Base-by-base conservation (phyloP, 2,888 invertebrate species). In the Lasioglossum vierecki region DNA sequence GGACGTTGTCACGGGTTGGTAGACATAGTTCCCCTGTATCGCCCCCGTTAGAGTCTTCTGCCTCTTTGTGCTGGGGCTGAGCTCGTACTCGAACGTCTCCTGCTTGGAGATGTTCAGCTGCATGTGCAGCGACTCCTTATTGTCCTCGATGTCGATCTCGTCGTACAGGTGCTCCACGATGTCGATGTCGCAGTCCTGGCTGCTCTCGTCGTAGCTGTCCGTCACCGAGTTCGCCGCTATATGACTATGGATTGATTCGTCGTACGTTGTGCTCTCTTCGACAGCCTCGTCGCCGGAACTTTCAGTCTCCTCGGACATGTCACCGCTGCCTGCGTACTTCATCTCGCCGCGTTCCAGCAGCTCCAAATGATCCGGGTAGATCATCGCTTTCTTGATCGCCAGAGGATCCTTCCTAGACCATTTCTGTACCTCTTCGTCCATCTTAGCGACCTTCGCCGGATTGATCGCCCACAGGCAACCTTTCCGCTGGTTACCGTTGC, bases 351-450 rank as follows among this genome's bases (percentile, higher is more conserved):
- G 96, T 94, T 98, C 98, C 66, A 98, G 94, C 0, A 97, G 96
- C 93, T 98, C 98, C 91, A 98, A 95, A 93, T 97, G 97, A 90
- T 98, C 98, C 95, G 99, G 99, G 96, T 97, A 98, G 63, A 98
- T 97, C 99, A 99, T 99, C 4, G 99, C 98, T 92, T 98, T 98
- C 91, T 98, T 97, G 82, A 99, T 99, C 13, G 98, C 98, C 88
- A 97, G 96, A 0, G 99, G 98, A 95, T 99, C 99, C 95, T 99
- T 99, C 89, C 98, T 97, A 39, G 99, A 98, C 99, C 99, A 99
- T 94, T 99, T 99, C 92, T 98, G 98, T 76, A 99, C 98, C 95
- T 99, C 99, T 94, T 99, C 99, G 92, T 99, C 99, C 99, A 99
- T 99, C 96, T 99, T 99, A 30, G 97, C 97, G 66, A 98, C 97